Evolutionary conservation across 2,797 vertebrate genomes (phyloP).

Genomic region (Eupleurogrammus muticus): DNA sequence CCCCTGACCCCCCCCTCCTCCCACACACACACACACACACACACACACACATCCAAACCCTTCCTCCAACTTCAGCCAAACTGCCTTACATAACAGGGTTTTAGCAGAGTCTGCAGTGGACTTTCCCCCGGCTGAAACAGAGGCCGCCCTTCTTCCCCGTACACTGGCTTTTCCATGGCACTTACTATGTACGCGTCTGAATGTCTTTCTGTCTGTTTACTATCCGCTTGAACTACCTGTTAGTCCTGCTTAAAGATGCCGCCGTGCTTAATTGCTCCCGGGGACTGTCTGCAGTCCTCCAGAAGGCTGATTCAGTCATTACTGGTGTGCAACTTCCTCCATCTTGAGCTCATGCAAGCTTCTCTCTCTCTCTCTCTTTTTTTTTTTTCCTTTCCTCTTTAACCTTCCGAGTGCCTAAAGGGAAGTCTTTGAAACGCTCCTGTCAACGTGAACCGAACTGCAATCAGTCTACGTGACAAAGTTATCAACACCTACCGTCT

Average conservation of each 20-base stretch:
- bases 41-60: conserved; percentile 9
- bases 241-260: conserved; percentile 45
- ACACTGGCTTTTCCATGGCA: conserved; percentile 38
- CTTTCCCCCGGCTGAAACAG: conserved; percentile 59
- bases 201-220: conserved; percentile 42
- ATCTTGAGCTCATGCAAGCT: not conserved
- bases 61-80: conserved; percentile 49
- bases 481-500: not conserved
- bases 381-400: not conserved
- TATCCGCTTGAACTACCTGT: conserved; percentile 58
- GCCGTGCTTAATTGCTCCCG: conserved; percentile 14
- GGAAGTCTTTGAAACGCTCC: conserved; percentile 25
- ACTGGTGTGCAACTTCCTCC: conserved; percentile 12
- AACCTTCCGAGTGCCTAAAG: not conserved
- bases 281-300: not conserved
- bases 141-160: conserved; percentile 56
- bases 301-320: conserved; percentile 1
- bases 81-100: conserved; percentile 73
- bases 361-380: not conserved
- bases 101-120: conserved; percentile 73
- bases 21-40: not conserved
- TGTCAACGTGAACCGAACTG: not conserved
- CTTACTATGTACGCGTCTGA: conserved; percentile 30
- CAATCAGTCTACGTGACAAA: conserved; percentile 9
- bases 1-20: not conserved